Conservation (phyloP, 2,888 invertebrate genomes). For the Lochmaea capreae region DNA sequence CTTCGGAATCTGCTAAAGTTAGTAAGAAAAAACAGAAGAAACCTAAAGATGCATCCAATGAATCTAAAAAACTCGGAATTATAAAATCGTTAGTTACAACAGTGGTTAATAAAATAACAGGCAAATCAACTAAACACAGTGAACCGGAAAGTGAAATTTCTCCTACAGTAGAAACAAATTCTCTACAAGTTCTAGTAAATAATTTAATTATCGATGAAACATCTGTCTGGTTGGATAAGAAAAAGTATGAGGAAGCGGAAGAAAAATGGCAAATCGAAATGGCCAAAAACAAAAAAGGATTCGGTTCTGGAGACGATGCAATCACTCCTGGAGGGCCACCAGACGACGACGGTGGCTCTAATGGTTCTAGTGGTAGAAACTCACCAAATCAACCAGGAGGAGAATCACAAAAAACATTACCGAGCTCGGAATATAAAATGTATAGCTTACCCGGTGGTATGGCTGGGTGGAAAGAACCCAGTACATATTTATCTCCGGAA, state of each 20-base stretch:
- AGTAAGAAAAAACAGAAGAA: conserved; percentile 46
- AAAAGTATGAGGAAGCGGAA: conserved; percentile 76
- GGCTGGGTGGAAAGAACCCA: conserved; percentile 84
- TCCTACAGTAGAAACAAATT: neutral
- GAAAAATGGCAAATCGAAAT: conserved; percentile 64
- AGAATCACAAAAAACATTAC: conserved; percentile 38
- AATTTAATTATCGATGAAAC: conserved; percentile 66
- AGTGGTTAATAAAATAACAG: conserved; percentile 54
- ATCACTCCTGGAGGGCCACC: conserved; percentile 61
- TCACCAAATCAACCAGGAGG: conserved; percentile 53
- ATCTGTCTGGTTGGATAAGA: conserved; percentile 72
- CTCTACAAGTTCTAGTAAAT: conserved; percentile 10
- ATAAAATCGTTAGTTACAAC: conserved; percentile 56
- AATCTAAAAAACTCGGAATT: conserved; percentile 52
- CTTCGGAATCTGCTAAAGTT: conserved; percentile 22
- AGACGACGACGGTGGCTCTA: conserved; percentile 73
- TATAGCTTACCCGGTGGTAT: conserved; percentile 79
- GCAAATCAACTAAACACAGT: conserved; percentile 56
- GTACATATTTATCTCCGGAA: conserved; percentile 79
- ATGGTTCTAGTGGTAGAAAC: conserved; percentile 70
- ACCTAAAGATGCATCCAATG: conserved; percentile 41
- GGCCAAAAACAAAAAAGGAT: conserved; percentile 45
- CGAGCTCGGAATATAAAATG: conserved; percentile 63
- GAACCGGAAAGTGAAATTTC: neutral
- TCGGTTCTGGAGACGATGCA: conserved; percentile 41